These are phyloP conservation scores for Romanogobio albipinnatus DNA, from an alignment of 2,113 vertebrate genomes.

Conservation along the genomic window DNA sequence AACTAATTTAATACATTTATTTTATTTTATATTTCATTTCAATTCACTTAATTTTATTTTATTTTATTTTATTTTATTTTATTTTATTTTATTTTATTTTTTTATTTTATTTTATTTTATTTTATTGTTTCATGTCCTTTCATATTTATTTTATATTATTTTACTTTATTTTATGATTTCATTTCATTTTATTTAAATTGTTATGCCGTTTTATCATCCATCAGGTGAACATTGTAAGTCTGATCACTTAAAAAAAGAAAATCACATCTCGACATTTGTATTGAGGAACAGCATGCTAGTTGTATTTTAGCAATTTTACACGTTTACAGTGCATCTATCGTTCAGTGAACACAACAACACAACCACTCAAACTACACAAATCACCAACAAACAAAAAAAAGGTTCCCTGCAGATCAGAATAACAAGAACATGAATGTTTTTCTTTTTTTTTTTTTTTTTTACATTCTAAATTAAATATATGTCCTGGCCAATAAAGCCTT, in stretches of 20 bases:
- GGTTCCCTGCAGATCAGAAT: background rate
- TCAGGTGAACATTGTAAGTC: background rate
- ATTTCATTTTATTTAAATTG: too few species aligned
- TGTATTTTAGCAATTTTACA: too few species aligned
- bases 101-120: too few species aligned
- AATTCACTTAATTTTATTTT: too few species aligned
- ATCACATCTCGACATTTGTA: background rate
- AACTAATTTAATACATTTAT: too few species aligned
- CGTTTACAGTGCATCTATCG: background rate
- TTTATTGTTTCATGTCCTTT: too few species aligned
- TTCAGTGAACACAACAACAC: background rate
- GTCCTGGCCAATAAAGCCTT: background rate
- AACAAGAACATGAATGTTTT: background rate
- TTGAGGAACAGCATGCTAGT: background rate
- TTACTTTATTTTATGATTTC: too few species aligned
- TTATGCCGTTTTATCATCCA: background rate
- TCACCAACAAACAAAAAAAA: rapidly evolving
- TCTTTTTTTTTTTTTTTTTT: background rate
- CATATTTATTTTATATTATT: too few species aligned
- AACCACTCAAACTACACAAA: background rate
- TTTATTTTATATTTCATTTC: too few species aligned
- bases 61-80: background rate
- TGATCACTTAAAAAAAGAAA: too few species aligned
- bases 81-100: too few species aligned
- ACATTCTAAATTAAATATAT: background rate